Evolutionary conservation across 2,113 vertebrate genomes (phyloP).

Genomic region (Scomber japonicus): DNA sequence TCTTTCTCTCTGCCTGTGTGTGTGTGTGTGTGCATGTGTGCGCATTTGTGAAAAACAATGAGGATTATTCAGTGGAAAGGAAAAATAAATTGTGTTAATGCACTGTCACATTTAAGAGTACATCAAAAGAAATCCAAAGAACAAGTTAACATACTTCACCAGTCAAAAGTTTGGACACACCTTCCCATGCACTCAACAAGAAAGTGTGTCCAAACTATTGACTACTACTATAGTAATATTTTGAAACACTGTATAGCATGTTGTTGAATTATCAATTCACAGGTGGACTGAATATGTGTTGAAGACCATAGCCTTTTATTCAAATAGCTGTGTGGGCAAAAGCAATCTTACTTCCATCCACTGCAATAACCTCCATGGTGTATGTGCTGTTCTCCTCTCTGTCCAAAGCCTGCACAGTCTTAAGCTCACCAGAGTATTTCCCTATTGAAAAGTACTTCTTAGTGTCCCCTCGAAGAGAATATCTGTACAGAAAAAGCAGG

Average conservation of each 20-base stretch:
- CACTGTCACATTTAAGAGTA: not conserved
- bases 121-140: not conserved
- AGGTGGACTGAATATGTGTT: not conserved
- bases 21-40: no score
- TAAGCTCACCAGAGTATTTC: conserved; percentile 86
- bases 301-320: not conserved
- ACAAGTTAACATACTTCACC: no score
- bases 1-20: no score
- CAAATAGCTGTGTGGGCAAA: not conserved
- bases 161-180: no score
- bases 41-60: not conserved
- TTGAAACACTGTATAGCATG: not conserved
- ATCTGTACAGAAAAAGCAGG: conserved; percentile 72
- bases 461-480: conserved; percentile 87
- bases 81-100: not conserved
- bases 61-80: not conserved
- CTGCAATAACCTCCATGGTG: conserved; percentile 86
- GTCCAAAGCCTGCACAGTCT: conserved; percentile 83
- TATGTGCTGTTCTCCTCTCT: conserved; percentile 87
- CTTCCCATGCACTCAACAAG: no score
- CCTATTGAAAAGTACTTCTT: conserved; percentile 87
- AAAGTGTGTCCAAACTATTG: no score
- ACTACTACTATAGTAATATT: no score
- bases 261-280: not conserved
- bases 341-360: conserved; percentile 83